These are phyloP conservation scores for Drosophila quadrilineata DNA, from an alignment of 1,140 invertebrate species.

Conservation along the genomic window DNA sequence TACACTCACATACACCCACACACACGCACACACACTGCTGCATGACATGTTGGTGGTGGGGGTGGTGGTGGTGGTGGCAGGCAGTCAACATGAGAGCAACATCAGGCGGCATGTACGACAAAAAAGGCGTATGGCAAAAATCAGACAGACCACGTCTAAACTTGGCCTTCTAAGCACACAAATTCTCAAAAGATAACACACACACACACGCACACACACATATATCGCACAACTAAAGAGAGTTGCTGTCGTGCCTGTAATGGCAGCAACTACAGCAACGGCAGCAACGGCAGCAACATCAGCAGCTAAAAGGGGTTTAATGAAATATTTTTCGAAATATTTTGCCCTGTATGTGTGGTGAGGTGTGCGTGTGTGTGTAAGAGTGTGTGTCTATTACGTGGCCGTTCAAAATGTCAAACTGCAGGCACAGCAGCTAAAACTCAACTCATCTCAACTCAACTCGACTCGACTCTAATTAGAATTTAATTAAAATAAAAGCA, in stretches of 20 bases:
- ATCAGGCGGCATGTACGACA: slow-evolving; percentile 8
- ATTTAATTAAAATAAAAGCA: slow-evolving; percentile 79
- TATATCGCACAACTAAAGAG: background rate
- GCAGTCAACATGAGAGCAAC: background rate
- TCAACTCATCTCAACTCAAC: slow-evolving; percentile 39
- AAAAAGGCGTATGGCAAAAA: slow-evolving; percentile 49
- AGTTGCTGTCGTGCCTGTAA: slow-evolving; percentile 21
- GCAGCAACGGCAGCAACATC: slow-evolving; percentile 8
- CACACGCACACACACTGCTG: slow-evolving; percentile 17
- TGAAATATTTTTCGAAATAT: slow-evolving; percentile 77
- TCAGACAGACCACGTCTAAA: slow-evolving; percentile 59
- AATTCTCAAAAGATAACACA: slow-evolving; percentile 55
- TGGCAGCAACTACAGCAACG: slow-evolving; percentile 32
- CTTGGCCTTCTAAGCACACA: slow-evolving; percentile 62
- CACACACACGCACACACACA: slow-evolving; percentile 4
- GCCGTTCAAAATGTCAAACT: slow-evolving; percentile 73
- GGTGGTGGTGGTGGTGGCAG: slow-evolving; percentile 24
- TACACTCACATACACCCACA: slow-evolving; percentile 37
- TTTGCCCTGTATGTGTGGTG: slow-evolving; percentile 21
- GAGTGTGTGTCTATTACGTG: slow-evolving; percentile 68
- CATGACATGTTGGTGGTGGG: slow-evolving; percentile 24
- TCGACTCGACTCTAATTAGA: slow-evolving; percentile 67
- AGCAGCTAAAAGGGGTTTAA: slow-evolving; percentile 44
- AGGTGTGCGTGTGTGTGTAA: slow-evolving; percentile 23
- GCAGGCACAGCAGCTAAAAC: slow-evolving; percentile 42